phyloP scores from a whole-genome alignment of 53 echinoderm and acorn worm genomes.

The Astropecten irregularis region DNA sequence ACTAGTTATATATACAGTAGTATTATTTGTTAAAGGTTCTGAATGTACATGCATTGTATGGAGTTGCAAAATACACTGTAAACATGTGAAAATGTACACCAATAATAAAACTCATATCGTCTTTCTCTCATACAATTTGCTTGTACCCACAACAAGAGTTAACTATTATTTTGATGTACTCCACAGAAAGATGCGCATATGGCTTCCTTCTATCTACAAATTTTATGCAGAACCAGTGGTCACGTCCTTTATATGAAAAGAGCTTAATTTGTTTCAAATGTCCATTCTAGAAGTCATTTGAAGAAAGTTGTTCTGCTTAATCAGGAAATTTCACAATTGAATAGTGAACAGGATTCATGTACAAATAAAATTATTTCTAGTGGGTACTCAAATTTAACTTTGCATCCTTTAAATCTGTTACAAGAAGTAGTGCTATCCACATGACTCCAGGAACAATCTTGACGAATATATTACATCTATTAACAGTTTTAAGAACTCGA shows the following conservation, averaged over 20 bases:
- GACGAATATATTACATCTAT: background rate
- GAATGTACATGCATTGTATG: conserved; percentile 7
- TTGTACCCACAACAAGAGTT: conserved; percentile 12
- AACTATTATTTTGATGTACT: conserved; percentile 1
- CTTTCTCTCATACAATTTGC: conserved; percentile 4
- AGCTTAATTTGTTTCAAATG: no score
- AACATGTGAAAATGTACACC: conserved; percentile 6
- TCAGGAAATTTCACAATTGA: background rate
- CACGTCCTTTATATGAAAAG: no score
- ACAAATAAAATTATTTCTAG: background rate
- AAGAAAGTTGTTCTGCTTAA: conserved; percentile 27
- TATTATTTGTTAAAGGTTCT: no score
- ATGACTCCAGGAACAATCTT: conserved; percentile 18
- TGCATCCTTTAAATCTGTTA: conserved; percentile 17
- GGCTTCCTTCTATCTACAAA: conserved; percentile 29
- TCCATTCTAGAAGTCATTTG: conserved; percentile 12
- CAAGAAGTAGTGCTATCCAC: conserved; percentile 16
- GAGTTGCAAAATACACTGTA: conserved; percentile 22
- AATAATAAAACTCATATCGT: conserved; percentile 9
- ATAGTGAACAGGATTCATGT: background rate
- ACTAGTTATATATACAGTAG: background rate
- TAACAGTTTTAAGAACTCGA: background rate
- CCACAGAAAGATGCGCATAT: background rate
- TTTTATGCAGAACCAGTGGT: conserved; percentile 17
- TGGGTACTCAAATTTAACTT: background rate